Conservation (phyloP, 2,888 invertebrate species). For the Latrodectus elegans region DNA sequence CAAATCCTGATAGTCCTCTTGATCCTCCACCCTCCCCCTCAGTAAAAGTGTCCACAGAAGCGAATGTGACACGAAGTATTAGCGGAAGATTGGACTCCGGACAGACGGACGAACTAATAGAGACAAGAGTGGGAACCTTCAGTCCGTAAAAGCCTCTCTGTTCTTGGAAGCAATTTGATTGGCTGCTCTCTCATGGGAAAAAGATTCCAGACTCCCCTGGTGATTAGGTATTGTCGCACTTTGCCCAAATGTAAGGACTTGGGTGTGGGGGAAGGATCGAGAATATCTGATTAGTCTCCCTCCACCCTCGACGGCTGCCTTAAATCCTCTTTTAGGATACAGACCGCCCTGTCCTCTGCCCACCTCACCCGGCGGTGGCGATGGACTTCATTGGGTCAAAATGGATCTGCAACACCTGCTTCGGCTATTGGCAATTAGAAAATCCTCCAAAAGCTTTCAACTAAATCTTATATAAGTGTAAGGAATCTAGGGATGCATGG, state of each 20-base stretch:
- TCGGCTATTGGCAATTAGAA: constrained; percentile 48
- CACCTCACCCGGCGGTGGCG: neutral
- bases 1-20: constrained; percentile 17
- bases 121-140: constrained; percentile 29
- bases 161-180: constrained; percentile 56
- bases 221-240: constrained; percentile 48
- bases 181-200: constrained; percentile 43
- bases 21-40: neutral
- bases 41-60: constrained; percentile 20
- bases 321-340: constrained; percentile 48
- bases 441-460: constrained; percentile 33
- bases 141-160: constrained; percentile 44
- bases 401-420: constrained; percentile 43
- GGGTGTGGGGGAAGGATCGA: neutral
- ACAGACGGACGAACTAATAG: constrained; percentile 42
- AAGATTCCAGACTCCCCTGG: constrained; percentile 37
- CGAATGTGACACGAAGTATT: constrained; percentile 62
- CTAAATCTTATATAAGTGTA: constrained; percentile 36
- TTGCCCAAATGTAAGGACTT: neutral
- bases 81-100: constrained; percentile 50
- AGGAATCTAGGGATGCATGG: neutral
- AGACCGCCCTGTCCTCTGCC: neutral
- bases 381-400: constrained; percentile 31
- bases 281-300: constrained; percentile 55
- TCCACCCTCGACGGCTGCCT: constrained; percentile 13